Conservation (phyloP, 2,113 vertebrate species). For the Eidolon helvum region DNA sequence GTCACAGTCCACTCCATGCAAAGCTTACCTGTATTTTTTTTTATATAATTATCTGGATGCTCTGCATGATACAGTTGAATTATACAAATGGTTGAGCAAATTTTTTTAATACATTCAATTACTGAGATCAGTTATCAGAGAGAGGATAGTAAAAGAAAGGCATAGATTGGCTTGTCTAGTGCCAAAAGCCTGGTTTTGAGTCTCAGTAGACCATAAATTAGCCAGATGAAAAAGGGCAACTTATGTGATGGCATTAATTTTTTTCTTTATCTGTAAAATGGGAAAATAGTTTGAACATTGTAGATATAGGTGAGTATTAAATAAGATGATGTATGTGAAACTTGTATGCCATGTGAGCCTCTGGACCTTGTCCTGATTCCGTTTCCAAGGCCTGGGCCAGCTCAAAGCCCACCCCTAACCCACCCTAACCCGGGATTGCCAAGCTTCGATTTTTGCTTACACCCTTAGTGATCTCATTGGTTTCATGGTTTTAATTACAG, state of each 20-base stretch:
- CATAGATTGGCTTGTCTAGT: background rate
- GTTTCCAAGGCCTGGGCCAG: background rate
- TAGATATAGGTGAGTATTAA: background rate
- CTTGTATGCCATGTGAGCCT: background rate
- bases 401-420: fast-evolving
- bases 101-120: background rate
- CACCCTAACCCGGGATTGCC: background rate
- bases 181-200: background rate
- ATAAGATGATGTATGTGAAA: background rate
- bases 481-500: background rate
- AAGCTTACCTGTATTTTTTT: background rate
- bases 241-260: background rate
- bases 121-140: background rate
- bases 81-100: background rate
- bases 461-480: background rate
- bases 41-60: background rate
- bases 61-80: background rate
- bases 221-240: background rate
- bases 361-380: background rate
- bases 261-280: background rate
- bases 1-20: background rate
- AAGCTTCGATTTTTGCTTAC: background rate
- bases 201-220: background rate
- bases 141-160: background rate
- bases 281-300: background rate